Conservation (phyloP, 2,113 vertebrate genomes). For the Oreochromis aureus region DNA sequence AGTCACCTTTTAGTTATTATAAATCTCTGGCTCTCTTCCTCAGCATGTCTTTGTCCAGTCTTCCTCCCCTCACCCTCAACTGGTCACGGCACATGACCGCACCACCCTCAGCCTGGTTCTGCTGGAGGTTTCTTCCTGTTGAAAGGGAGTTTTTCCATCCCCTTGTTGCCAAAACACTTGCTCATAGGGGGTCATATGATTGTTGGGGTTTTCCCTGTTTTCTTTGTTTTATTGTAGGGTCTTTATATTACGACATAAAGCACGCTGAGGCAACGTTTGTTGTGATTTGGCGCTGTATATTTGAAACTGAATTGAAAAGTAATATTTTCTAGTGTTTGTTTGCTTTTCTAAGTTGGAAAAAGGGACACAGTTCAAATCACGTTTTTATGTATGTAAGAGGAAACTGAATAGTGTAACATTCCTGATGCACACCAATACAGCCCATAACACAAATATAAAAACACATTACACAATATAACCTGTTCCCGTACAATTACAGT, state of each 20-base stretch:
- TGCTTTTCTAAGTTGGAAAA: background rate
- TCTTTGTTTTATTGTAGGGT: no score
- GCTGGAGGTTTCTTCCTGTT: background rate
- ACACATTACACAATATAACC: background rate
- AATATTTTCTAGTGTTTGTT: background rate
- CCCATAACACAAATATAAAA: background rate
- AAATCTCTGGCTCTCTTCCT: background rate
- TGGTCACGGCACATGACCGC: background rate
- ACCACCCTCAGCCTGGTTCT: background rate
- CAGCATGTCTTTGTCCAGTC: background rate
- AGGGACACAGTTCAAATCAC: background rate
- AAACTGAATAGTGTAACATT: background rate
- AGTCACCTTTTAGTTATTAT: background rate
- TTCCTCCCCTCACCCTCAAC: background rate
- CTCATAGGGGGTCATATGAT: background rate
- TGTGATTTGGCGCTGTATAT: background rate
- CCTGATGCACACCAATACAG: background rate
- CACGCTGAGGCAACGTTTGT: no score
- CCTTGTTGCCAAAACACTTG: background rate
- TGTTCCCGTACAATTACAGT: background rate
- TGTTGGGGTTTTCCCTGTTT: background rate
- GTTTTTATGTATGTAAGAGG: background rate
- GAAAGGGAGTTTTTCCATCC: background rate
- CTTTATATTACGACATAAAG: no score
- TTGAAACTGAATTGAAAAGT: background rate